These are phyloP conservation scores for Eupithecia pulchellata DNA, from an alignment of 2,888 invertebrate genomes.

Conservation along the genomic window DNA sequence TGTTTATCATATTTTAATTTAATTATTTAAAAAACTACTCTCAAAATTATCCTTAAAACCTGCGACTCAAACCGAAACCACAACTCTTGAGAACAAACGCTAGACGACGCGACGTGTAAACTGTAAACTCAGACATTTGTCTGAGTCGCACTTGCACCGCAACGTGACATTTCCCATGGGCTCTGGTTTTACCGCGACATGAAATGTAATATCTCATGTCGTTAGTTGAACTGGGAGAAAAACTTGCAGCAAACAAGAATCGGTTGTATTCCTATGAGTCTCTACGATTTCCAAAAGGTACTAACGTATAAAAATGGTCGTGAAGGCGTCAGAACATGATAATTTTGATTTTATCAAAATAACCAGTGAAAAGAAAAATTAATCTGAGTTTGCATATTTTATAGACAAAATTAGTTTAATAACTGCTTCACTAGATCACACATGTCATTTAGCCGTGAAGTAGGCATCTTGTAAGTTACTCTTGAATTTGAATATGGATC, in stretches of 20 bases:
- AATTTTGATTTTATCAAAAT: not conserved
- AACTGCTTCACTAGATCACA: no score
- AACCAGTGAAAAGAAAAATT: no score
- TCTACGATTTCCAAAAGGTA: not conserved
- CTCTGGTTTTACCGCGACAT: slow-evolving; percentile 33
- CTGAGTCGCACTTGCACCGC: slow-evolving; percentile 41
- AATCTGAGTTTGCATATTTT: not conserved
- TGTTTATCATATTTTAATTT: no score
- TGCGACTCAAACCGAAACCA: not conserved
- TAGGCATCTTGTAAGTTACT: no score
- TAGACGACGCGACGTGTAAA: not conserved
- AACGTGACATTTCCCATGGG: slow-evolving; percentile 42
- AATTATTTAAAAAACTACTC: not conserved
- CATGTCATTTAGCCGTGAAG: no score
- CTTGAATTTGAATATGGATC: no score
- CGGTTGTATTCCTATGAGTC: not conserved
- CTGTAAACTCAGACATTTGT: slow-evolving; percentile 40
- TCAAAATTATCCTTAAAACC: not conserved
- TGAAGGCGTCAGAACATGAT: not conserved
- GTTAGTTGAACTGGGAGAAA: not conserved
- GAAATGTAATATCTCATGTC: slow-evolving; percentile 37
- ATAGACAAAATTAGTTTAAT: not conserved
- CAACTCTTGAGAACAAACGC: not conserved
- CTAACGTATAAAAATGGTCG: no score
- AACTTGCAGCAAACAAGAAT: not conserved